Conservation (phyloP, 2,888 invertebrate genomes). For the Tachina grossa region DNA sequence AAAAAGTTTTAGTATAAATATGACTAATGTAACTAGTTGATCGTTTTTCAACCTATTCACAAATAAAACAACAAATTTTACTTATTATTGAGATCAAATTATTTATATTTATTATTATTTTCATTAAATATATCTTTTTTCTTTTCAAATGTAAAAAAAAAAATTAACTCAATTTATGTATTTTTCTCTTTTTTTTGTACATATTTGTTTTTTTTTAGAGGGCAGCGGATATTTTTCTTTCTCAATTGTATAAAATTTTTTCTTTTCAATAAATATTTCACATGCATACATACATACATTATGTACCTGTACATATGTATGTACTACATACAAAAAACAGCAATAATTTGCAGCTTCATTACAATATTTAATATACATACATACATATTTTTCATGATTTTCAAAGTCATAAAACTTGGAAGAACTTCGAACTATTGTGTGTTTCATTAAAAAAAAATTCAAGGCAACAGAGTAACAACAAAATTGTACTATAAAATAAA, state of each 20-base stretch:
- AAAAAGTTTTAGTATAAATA: too few relatives aligned
- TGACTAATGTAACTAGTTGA: too few relatives aligned
- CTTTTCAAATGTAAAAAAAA: constrained; percentile 27
- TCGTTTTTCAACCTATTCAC: background rate
- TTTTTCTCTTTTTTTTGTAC: background rate
- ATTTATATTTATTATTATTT: constrained; percentile 47
- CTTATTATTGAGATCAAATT: constrained; percentile 68
- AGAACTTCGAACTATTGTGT: constrained; percentile 64
- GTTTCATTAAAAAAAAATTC: constrained; percentile 51
- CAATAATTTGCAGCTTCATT: constrained; percentile 43
- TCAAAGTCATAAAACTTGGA: constrained; percentile 65
- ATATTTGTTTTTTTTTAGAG: background rate
- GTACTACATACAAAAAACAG: background rate
- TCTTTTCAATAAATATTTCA: background rate
- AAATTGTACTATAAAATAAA: constrained; percentile 62
- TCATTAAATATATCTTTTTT: constrained; percentile 22
- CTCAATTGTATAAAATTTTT: constrained; percentile 26
- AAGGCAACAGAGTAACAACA: constrained; percentile 67
- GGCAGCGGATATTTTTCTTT: constrained; percentile 2
- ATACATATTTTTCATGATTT: constrained; percentile 55
- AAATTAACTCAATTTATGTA: constrained; percentile 45
- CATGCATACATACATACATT: constrained; percentile 1
- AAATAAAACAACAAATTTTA: constrained; percentile 20
- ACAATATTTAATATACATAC: constrained; percentile 42
- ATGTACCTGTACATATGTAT: background rate